phyloP scores from a whole-genome alignment of 2,888 invertebrate species.

The Macaria notata region DNA sequence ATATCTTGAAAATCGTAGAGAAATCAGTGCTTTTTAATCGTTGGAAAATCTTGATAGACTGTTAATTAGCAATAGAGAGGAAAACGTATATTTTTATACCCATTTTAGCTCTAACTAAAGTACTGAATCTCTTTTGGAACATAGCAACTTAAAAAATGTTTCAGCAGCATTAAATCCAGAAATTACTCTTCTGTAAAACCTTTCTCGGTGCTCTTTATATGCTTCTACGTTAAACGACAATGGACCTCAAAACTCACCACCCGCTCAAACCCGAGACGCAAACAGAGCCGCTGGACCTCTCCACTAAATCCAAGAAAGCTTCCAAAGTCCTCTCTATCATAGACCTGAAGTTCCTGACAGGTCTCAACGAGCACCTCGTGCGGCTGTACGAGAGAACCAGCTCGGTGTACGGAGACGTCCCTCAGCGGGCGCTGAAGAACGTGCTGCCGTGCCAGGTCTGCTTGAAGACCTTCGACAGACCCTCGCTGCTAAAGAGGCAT shows the following conservation, averaged over 20 bases:
- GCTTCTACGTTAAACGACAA: background rate
- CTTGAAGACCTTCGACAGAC: constrained; percentile 86
- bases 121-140: too few relatives aligned
- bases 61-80: too few relatives aligned
- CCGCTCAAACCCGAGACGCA: constrained; percentile 44
- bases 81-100: too few relatives aligned
- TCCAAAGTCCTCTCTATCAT: constrained; percentile 56
- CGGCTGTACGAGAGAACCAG: constrained; percentile 67
- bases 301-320: constrained; percentile 48
- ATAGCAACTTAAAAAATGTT: too few relatives aligned
- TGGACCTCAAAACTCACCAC: constrained; percentile 15
- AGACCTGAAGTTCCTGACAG: constrained; percentile 67
- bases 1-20: constrained; percentile 53
- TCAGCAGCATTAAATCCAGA: too few relatives aligned
- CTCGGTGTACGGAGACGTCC: constrained; percentile 42
- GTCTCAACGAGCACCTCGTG: constrained; percentile 66
- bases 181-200: too few relatives aligned
- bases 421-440: constrained; percentile 48
- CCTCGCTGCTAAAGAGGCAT: constrained; percentile 85
- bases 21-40: constrained; percentile 41
- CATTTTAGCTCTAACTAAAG: too few relatives aligned
- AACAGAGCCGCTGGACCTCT: constrained; percentile 70
- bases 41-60: too few relatives aligned
- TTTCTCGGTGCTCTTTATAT: too few relatives aligned
- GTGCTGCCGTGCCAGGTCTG: constrained; percentile 83